Percentiles rank a stretch among this genome's conserved stretches.
Conservation (phyloP, 2,113 vertebrate species). For the Calcarius ornatus region DNA sequence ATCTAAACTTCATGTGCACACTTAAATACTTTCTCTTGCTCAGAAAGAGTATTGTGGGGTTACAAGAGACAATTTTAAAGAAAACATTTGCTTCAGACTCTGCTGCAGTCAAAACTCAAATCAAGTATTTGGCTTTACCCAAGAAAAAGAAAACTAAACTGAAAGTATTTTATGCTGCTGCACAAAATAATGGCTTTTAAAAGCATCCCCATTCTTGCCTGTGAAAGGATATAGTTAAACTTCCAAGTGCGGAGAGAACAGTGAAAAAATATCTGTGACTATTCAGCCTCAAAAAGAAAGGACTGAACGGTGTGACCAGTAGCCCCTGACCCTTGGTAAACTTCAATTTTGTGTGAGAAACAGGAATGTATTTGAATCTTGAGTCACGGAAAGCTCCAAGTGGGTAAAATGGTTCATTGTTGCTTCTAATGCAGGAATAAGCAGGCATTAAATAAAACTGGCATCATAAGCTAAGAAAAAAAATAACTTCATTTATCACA, state of each 20-base stretch:
- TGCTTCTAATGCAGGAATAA: neutral
- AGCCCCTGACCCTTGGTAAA: neutral
- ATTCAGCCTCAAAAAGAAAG: neutral
- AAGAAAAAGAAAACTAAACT: neutral
- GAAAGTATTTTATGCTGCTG: neutral
- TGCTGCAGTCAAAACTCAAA: neutral
- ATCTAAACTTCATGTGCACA: neutral
- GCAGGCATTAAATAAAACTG: neutral
- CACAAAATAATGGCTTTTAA: neutral
- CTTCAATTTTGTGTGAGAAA: neutral
- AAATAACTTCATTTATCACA: neutral
- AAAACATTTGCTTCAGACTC: neutral
- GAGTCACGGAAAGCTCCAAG: neutral
- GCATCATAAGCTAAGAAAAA: neutral
- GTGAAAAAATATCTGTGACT: neutral
- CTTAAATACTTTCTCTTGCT: neutral
- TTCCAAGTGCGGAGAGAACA: neutral
- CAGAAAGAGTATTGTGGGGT: neutral
- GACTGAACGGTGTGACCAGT: neutral
- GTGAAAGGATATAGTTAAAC: neutral
- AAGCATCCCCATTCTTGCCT: neutral
- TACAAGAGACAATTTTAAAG: neutral
- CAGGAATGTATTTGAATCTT: neutral
- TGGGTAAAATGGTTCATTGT: neutral
- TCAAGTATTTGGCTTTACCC: accelerated